A percentile compares a stretch with the other conserved stretches of the same genome.
These are phyloP conservation scores for Actias luna DNA, from an alignment of 2,888 invertebrate species.

Conservation along the genomic window DNA sequence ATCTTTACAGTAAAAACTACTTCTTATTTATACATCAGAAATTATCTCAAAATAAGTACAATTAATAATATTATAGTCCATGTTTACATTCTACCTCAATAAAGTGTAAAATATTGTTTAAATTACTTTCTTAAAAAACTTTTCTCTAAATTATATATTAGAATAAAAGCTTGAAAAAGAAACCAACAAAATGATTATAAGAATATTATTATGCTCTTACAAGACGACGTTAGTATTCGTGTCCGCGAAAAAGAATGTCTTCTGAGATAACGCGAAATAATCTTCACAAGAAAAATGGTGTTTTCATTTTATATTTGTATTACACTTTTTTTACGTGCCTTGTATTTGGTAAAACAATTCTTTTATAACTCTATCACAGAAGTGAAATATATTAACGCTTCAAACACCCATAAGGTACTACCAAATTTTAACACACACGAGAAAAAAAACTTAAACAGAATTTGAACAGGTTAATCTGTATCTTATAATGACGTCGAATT, in stretches of 20 bases:
- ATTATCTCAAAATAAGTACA: background rate
- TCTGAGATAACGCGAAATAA: constrained; percentile 45
- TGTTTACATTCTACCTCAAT: background rate
- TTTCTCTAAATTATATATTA: constrained; percentile 6
- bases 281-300: constrained; percentile 46
- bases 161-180: constrained; percentile 1
- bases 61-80: background rate
- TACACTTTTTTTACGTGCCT: constrained; percentile 25
- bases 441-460: too few relatives aligned
- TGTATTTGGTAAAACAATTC: background rate
- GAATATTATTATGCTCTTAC: constrained; percentile 23
- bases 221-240: constrained; percentile 33
- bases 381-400: background rate
- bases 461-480: too few relatives aligned
- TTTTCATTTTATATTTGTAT: constrained; percentile 42
- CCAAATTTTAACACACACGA: too few relatives aligned
- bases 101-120: constrained; percentile 5
- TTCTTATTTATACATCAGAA: background rate
- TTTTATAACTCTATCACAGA: constrained; percentile 3
- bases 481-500: too few relatives aligned
- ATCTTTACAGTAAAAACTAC: too few relatives aligned
- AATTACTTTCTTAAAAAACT: constrained; percentile 1
- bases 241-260: constrained; percentile 38
- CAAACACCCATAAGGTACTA: background rate
- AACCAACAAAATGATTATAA: constrained; percentile 17